Evolutionary conservation across 2,113 vertebrate species (phyloP), one percentile per base, ranked within the genome.

Genomic region (Gallinago media): DNA sequence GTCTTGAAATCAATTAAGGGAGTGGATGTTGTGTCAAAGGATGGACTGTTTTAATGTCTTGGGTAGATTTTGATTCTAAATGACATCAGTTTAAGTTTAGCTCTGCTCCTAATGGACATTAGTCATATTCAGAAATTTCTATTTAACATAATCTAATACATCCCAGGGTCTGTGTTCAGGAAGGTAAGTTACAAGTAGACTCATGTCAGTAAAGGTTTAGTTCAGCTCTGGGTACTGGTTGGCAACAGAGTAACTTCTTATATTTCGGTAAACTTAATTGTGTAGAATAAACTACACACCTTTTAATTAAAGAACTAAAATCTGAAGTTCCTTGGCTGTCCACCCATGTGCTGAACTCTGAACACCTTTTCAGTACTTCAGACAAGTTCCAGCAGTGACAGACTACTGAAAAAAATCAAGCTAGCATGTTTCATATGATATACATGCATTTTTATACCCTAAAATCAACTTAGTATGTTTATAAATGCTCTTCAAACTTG

Each of bases 391-490:
- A 89, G 77, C 65, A 63, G 79, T 40, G 34, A 54, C 55, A 92
- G 80, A 94, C 92, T 85, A 90, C 62, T 80, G 83, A 96, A 81
- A 42, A 80, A 86, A 89, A 92, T 42, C 71, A 71, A 63, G 12
- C 50, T 56, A 50, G 29, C 70, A 89, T 94, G 47, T 96, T 97
- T 97, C n/a, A 1, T 95, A 88, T 40, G 54, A 15, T 93, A 36
- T 88, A 91, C 3, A 1, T 92, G 62, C 94, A 82, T 96, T 97
- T 97, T 96, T 95, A 61, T 95, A 96, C 65, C 77, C 61, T 88
- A 42, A 93, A 75, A 66, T 73, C 71, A 78, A 85, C 36, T 97
- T 94, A 67, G 54, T 96, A 89, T 54, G 44, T 96, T 96, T 94
- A 76, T 94, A 96, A 96, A 95, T 76, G 50, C 20, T 83, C 29